A percentile compares a stretch with the other conserved stretches of the same genome.
These are phyloP conservation scores for Pollenia labialis DNA, from an alignment of 2,888 invertebrate species.

Conservation along the genomic window DNA sequence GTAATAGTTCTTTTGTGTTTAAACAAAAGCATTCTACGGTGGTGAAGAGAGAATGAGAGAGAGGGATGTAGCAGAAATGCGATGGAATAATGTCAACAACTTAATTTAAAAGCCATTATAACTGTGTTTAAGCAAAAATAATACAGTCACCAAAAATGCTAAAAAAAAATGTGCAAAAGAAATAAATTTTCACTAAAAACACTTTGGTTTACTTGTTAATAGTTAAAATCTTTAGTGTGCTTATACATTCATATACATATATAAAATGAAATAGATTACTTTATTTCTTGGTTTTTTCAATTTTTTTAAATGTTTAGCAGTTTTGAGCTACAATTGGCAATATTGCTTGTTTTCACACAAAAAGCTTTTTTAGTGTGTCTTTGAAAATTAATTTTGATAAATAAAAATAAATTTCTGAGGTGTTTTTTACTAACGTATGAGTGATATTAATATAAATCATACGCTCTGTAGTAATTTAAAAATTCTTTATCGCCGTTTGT, in stretches of 20 bases:
- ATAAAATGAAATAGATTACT: slow-evolving; percentile 19
- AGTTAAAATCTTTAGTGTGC: slow-evolving; percentile 27
- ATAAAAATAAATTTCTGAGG: too few species aligned
- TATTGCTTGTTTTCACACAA: neutral
- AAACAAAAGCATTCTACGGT: slow-evolving; percentile 56
- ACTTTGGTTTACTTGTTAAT: slow-evolving; percentile 46
- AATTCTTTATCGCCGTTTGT: neutral
- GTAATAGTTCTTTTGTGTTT: slow-evolving; percentile 49
- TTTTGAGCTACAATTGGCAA: neutral
- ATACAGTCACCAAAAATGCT: slow-evolving; percentile 60
- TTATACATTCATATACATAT: slow-evolving; percentile 11
- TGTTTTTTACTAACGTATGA: neutral
- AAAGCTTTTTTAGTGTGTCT: too few species aligned
- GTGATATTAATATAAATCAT: neutral
- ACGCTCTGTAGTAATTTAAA: neutral
- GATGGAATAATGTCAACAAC: slow-evolving; percentile 73
- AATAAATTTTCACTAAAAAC: neutral
- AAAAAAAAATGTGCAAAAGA: neutral
- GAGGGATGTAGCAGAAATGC: slow-evolving; percentile 45
- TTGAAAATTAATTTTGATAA: too few species aligned
- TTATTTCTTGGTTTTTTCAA: neutral
- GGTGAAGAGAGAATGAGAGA: neutral
- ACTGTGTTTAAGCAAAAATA: slow-evolving; percentile 68
- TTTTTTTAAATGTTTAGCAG: neutral
- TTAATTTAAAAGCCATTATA: slow-evolving; percentile 74